Conservation (phyloP, 1,140 invertebrate species). For the Sweltsa coloradensis region DNA sequence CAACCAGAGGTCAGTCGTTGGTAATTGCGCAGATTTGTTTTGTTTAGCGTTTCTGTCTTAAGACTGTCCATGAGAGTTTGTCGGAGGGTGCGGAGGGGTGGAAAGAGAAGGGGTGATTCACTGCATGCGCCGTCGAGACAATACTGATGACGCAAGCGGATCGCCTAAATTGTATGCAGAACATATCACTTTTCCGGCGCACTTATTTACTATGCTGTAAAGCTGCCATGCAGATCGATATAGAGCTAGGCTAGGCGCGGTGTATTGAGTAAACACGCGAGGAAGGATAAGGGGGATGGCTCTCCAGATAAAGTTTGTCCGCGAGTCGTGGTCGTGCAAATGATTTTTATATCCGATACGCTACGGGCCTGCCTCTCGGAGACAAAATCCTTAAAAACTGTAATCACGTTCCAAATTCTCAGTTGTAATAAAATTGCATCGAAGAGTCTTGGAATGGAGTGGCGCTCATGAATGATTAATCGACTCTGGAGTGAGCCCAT, state of each 20-base stretch:
- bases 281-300: conserved; percentile 1
- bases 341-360: background rate
- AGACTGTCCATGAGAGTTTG: no score
- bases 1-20: no score
- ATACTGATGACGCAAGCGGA: conserved; percentile 16
- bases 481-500: conserved; percentile 1
- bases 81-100: background rate
- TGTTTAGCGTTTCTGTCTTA: no score
- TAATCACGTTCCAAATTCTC: conserved; percentile 3
- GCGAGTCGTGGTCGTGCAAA: conserved; percentile 4
- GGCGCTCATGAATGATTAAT: conserved; percentile 16
- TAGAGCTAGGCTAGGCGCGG: conserved; percentile 8
- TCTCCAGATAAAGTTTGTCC: conserved; percentile 11
- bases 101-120: conserved; percentile 8
- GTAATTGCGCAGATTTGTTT: no score
- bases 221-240: background rate
- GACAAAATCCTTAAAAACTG: conserved; percentile 5
- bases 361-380: background rate
- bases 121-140: conserved; percentile 11
- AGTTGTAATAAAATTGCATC: conserved; percentile 9
- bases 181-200: conserved; percentile 17
- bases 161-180: conserved; percentile 18
- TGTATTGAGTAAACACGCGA: conserved; percentile 12
- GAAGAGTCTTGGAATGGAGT: conserved; percentile 5
- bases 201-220: conserved; percentile 17